These are phyloP conservation scores for Tachycineta bicolor DNA, from an alignment of 2,113 vertebrate species.

Conservation along the genomic window DNA sequence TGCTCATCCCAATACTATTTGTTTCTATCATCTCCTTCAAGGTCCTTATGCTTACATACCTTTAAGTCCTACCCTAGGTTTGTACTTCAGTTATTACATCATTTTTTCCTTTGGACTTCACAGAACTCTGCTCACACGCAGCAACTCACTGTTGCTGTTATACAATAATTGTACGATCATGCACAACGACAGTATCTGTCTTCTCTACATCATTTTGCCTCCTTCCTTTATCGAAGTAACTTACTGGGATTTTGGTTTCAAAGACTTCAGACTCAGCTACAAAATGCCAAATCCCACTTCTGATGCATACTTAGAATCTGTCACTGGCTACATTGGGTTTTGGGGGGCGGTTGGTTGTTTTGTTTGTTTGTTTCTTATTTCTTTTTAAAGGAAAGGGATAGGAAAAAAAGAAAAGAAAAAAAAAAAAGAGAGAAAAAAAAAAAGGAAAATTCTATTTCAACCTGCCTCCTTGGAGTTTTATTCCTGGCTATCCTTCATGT, in stretches of 20 bases:
- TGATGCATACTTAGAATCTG: not conserved
- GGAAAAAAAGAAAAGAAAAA: no score
- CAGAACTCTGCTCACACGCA: not conserved
- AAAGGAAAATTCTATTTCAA: not conserved
- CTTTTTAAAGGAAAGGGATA: no score
- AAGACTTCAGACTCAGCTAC: not conserved
- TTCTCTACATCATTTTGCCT: not conserved
- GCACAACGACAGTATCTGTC: not conserved
- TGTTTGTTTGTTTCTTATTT: not conserved
- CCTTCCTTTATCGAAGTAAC: not conserved
- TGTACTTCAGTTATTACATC: not conserved
- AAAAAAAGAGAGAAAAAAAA: no score
- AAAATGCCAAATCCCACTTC: not conserved
- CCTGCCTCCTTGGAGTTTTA: not conserved
- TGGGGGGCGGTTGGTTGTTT: no score
- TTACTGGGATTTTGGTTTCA: not conserved
- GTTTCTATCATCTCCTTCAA: not conserved
- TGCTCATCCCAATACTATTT: not conserved
- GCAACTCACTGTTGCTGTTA: not conserved
- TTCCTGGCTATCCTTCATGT: not conserved
- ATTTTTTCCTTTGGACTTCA: not conserved
- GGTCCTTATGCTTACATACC: not conserved
- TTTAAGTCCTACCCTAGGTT: not conserved
- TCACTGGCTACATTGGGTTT: accelerated
- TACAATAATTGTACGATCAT: accelerated